Base-by-base conservation (phyloP, 2,888 invertebrate genomes). In the Cheilosia urbana region DNA sequence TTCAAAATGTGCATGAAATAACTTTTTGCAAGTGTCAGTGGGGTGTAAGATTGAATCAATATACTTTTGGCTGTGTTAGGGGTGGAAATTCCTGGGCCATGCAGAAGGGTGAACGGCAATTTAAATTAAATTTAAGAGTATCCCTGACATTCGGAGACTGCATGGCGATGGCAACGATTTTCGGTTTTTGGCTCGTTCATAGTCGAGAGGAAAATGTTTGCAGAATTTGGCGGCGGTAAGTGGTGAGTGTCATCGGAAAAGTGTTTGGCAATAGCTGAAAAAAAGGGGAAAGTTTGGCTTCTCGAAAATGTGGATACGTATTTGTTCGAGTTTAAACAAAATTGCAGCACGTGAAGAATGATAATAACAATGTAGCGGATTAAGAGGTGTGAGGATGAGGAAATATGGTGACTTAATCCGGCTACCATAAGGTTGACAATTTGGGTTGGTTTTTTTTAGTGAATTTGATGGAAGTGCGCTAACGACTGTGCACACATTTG, bases 91-190 rank as follows among this genome's bases (percentile, higher is more conserved):
- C 34, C 49, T 51, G 13, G 4, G 4, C 9, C 11, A 34, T 37
- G 4, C 24, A 51, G 42, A 19, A 15, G 37, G 51, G 7, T 3
- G 37, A 51, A 17, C 27, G 11, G 37, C 37, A 73, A 49, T n/a
- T 30, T 15, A 77, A 77, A 73, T 85, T 66, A 65, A 66, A 66
- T 85, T 76, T 49, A 66, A 72, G 76, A 75, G 42, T 69, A 85
- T 80, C 85, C 85, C 77, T 85, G 81, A 85, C 81, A 81, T 81
- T 85, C 62, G 76, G 81, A 85, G 85, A 85, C 85, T 81, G 81
- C 62, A 62, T 85, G 85, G 85, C 85, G 85, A 77, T 85, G 72
- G 84, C 58, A 77, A 45, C 58, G 30, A 62, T 65, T 51, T 63
- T 62, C 17, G 42, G n/a, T 40, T 68, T 57, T 81, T 81, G 75